These are phyloP conservation scores for Pipistrellus nathusii DNA, from an alignment of 2,797 vertebrate genomes.

Conservation along the genomic window DNA sequence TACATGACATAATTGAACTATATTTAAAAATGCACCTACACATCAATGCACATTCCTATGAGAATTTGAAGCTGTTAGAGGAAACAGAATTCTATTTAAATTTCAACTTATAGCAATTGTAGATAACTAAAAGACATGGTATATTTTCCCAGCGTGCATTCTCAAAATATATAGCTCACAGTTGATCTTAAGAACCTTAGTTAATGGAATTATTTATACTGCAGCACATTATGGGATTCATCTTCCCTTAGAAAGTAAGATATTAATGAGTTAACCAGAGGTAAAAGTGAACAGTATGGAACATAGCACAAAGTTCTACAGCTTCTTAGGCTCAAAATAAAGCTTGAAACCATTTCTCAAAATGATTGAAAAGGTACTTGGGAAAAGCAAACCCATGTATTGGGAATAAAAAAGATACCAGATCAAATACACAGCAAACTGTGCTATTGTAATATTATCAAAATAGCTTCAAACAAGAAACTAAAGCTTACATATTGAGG, in stretches of 20 bases:
- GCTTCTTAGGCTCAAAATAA: neutral
- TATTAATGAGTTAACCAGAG: conserved; percentile 12
- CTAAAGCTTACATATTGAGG: neutral
- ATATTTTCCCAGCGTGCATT: neutral
- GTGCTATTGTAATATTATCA: conserved; percentile 48
- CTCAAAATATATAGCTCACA: conserved; percentile 34
- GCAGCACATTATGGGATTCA: neutral
- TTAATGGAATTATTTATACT: conserved; percentile 20
- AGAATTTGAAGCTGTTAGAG: conserved; percentile 23
- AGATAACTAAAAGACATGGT: neutral
- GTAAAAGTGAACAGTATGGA: neutral
- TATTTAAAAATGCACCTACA: neutral
- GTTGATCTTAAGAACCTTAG: conserved; percentile 10
- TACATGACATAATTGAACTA: neutral
- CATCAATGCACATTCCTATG: neutral
- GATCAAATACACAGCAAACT: conserved; percentile 40
- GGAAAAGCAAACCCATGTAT: neutral
- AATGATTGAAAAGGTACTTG: conserved; percentile 32
- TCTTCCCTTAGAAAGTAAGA: conserved; percentile 40
- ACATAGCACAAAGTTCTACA: neutral
- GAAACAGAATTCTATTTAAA: conserved; percentile 61
- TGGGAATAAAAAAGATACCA: conserved; percentile 43
- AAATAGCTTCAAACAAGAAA: conserved; percentile 44
- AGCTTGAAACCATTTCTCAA: conserved; percentile 62
- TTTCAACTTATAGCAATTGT: conserved; percentile 27